Percentiles rank a stretch among this genome's conserved stretches.
Evolutionary conservation across 1,140 invertebrate genomes (phyloP).

Genomic region (Triops cancriformis): DNA sequence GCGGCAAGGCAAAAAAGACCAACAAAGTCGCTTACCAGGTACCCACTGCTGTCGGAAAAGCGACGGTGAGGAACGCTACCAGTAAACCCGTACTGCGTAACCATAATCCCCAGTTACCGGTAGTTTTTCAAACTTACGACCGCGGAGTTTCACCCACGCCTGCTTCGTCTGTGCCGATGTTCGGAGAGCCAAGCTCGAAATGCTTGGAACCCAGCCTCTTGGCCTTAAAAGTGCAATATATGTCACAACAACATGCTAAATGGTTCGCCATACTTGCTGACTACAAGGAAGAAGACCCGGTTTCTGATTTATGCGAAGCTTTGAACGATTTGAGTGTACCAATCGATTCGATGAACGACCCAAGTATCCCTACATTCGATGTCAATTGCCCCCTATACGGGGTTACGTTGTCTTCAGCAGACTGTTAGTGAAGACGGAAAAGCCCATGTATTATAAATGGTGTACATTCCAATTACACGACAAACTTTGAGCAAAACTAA

Average conservation of each 20-base stretch:
- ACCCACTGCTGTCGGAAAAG: background rate
- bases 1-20: background rate
- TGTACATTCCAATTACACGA: background rate
- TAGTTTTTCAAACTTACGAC: background rate
- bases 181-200: background rate
- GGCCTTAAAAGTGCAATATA: background rate
- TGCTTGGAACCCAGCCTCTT: background rate
- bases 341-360: too few relatives aligned
- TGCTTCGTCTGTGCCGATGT: background rate
- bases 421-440: background rate
- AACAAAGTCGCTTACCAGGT: background rate
- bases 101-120: background rate
- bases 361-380: background rate
- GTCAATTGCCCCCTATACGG: background rate
- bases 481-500: background rate
- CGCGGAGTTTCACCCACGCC: constrained; percentile 2
- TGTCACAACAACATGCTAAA: background rate
- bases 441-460: background rate
- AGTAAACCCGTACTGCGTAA: background rate
- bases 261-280: background rate
- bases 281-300: background rate
- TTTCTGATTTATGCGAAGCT: background rate
- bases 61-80: background rate
- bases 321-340: background rate
- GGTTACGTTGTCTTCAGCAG: background rate